Evolutionary conservation across 2,797 vertebrate genomes (phyloP).

Genomic region (Myotis pilosus): DNA sequence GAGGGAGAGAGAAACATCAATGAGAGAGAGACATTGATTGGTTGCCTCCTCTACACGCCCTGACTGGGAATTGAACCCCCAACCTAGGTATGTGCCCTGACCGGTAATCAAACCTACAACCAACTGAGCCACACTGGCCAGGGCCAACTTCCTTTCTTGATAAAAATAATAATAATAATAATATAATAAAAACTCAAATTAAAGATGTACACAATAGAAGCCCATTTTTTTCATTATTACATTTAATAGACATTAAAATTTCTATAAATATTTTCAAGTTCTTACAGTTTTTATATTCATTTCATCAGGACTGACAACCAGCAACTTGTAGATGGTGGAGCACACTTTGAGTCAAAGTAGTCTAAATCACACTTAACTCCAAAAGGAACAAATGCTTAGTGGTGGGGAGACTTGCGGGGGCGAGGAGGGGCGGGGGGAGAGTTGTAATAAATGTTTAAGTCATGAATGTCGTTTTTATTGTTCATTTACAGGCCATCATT

Average conservation of each 20-base stretch:
- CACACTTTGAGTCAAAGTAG: background rate
- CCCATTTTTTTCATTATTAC: background rate
- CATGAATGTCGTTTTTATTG: conserved; percentile 30
- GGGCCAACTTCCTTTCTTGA: background rate
- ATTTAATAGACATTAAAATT: conserved; percentile 33
- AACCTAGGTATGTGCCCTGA: too few relatives aligned
- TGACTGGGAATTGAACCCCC: too few relatives aligned
- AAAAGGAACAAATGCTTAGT: background rate
- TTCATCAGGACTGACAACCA: background rate
- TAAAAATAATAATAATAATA: background rate
- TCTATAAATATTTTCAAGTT: conserved; percentile 27
- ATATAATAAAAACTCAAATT: background rate
- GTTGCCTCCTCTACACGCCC: too few relatives aligned
- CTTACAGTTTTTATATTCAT: background rate
- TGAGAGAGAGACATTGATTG: too few relatives aligned
- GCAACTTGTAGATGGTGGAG: background rate
- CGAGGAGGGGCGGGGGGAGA: rapidly evolving
- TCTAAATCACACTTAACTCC: background rate
- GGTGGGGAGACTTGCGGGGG: background rate
- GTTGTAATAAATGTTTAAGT: background rate
- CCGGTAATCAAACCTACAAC: too few relatives aligned
- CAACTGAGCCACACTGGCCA: too few relatives aligned
- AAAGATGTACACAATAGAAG: background rate
- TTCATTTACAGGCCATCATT: conserved; percentile 81
- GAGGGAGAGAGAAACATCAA: too few relatives aligned